Conservation (phyloP, 2,888 invertebrate species). For the Troides oblongomaculatus region DNA sequence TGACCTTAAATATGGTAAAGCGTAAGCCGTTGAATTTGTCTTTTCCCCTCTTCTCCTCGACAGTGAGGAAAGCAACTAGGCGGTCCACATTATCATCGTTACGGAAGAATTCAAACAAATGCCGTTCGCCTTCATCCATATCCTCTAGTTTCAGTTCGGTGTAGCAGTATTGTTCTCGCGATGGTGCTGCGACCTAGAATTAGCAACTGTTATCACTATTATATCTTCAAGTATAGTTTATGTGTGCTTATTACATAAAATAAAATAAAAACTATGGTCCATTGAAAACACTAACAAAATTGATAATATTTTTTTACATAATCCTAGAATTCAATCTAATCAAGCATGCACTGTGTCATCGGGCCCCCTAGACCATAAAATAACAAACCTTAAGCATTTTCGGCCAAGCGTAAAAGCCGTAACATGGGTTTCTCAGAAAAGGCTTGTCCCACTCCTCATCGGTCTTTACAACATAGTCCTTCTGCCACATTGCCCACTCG, state of each 20-base stretch:
- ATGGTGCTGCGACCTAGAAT: slow-evolving; percentile 83
- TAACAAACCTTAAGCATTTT: slow-evolving; percentile 77
- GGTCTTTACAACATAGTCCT: slow-evolving; percentile 80
- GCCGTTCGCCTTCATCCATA: slow-evolving; percentile 82
- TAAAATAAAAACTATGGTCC: no score
- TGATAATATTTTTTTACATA: neutral
- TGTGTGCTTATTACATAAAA: neutral
- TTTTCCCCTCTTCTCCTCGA: slow-evolving; percentile 92
- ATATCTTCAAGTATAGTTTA: neutral
- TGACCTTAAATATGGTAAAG: slow-evolving; percentile 87
- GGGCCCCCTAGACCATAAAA: neutral
- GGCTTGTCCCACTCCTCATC: slow-evolving; percentile 87
- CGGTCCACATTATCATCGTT: slow-evolving; percentile 83
- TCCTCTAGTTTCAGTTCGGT: slow-evolving; percentile 75
- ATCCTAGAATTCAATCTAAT: neutral
- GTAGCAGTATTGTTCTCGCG: slow-evolving; percentile 80
- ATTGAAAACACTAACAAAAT: no score
- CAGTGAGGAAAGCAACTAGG: slow-evolving; percentile 85
- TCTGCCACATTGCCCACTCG: slow-evolving; percentile 85
- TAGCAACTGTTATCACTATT: neutral
- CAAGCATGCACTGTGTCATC: no score
- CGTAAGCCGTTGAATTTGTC: slow-evolving; percentile 87
- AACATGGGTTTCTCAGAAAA: slow-evolving; percentile 84
- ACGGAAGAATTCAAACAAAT: slow-evolving; percentile 84
- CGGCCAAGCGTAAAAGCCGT: slow-evolving; percentile 81